Base-by-base conservation (phyloP, 2,113 vertebrate genomes). In the Orthochromis indermauri region DNA sequence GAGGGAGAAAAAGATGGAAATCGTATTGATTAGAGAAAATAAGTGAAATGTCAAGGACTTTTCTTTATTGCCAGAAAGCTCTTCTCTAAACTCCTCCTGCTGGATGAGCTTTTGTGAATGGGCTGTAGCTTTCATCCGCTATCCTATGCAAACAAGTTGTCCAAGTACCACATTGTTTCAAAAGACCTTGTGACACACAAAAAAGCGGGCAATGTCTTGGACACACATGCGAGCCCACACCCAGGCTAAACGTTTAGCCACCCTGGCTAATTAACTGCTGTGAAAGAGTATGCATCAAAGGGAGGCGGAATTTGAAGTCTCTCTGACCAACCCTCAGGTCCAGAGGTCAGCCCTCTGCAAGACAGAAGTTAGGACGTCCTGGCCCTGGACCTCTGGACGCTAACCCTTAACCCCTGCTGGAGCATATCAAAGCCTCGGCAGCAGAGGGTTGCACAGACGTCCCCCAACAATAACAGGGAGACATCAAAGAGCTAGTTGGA, bases 251-350 rank as follows among this genome's bases (percentile, higher is more conserved):
- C 94, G 95, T 96, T 96, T 96, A 96, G 95, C 96, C 94, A 95
- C 93, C 93, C 92, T 83, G 83, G 95, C 92, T 97, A 97, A 97
- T 97, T 96, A 96, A 95, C 88, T 90, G 91, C 93, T 94, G 86
- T 95, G 94, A 97, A 96, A 96, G 93, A 95, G 89, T 51, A 54
- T n/a, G 93, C 95, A 96, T 97, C 96, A 97, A 97, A 96, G 95
- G 92, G 84, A 86, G 93, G 90, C 80, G 89, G 93, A 87, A 90
- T 95, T 85, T 90, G 85, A 94, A 94, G 91, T 90, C 90, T 83
- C 90, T 91, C 83, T 94, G 93, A 92, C 95, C 94, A 92, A 90
- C 94, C 93, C 94, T 93, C 80, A 9, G 95, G 96, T 96, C 94
- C 93, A 95, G 93, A 95, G 96, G 96, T 96, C 96, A 96, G 61